Conservation (phyloP, 2,797 vertebrate species). For the Cossypha niveicapilla region DNA sequence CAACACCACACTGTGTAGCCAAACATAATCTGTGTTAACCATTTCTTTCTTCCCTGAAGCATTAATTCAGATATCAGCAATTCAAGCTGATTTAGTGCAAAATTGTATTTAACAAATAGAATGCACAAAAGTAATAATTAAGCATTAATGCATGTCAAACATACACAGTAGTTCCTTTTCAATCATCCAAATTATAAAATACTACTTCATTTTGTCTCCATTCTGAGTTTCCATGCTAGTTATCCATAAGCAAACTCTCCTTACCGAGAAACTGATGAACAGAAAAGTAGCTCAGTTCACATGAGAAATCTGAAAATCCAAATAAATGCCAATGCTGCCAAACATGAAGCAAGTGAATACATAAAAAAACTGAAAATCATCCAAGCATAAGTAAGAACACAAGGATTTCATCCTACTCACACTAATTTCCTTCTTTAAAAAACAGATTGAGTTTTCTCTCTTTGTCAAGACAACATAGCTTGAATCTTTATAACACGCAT, state of each 20-base stretch:
- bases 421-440: background rate
- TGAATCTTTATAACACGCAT: background rate
- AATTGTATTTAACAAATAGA: background rate
- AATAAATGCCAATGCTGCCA: background rate
- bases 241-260: background rate
- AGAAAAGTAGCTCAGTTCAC: background rate
- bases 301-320: background rate
- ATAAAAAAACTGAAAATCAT: background rate
- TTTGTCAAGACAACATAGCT: background rate
- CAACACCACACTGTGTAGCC: fast-evolving
- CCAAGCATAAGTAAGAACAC: background rate
- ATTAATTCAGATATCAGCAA: background rate
- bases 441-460: background rate
- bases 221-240: background rate
- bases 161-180: background rate
- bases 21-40: background rate
- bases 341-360: background rate
- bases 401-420: background rate
- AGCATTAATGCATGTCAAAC: background rate
- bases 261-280: background rate
- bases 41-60: background rate
- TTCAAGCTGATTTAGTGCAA: background rate
- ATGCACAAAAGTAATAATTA: background rate
- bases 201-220: background rate
- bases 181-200: background rate